A percentile compares a stretch with the other conserved stretches of the same genome.
These are phyloP conservation scores for Solen grandis DNA, from an alignment of 1,140 invertebrate species.

Conservation along the genomic window DNA sequence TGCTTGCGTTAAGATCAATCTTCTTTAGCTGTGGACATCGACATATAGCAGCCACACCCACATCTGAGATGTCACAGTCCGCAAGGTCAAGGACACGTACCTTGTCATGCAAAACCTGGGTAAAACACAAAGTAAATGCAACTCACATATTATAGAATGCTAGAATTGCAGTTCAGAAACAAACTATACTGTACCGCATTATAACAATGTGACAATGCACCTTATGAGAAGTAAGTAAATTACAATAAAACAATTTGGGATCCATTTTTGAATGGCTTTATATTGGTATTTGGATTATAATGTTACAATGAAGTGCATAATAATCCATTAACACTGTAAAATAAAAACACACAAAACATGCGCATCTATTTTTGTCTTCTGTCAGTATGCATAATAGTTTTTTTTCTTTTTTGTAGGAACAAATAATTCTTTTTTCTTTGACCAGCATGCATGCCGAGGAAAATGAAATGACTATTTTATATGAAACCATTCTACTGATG, in stretches of 20 bases:
- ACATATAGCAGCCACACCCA: constrained; percentile 59
- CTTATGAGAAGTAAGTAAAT: background rate
- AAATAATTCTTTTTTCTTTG: too few species aligned
- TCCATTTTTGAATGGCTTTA: background rate
- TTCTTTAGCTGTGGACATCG: constrained; percentile 62
- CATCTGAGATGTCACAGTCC: constrained; percentile 64
- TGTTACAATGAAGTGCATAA: background rate
- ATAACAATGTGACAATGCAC: background rate
- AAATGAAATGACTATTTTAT: too few species aligned
- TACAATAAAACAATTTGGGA: background rate
- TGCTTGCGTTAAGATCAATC: constrained; percentile 70
- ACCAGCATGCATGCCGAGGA: too few species aligned
- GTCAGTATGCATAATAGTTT: too few species aligned
- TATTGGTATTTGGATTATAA: background rate
- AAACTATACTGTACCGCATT: background rate
- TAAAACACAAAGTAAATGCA: constrained; percentile 13
- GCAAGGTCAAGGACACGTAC: constrained; percentile 64
- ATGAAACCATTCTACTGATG: too few species aligned
- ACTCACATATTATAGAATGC: background rate
- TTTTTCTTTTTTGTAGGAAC: too few species aligned
- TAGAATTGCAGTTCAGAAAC: background rate
- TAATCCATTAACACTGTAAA: too few species aligned
- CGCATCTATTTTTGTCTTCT: too few species aligned
- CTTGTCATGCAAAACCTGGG: constrained; percentile 63
- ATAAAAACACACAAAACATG: too few species aligned